Conservation (phyloP, 2,888 invertebrate genomes). For the Drosophila cognata region DNA sequence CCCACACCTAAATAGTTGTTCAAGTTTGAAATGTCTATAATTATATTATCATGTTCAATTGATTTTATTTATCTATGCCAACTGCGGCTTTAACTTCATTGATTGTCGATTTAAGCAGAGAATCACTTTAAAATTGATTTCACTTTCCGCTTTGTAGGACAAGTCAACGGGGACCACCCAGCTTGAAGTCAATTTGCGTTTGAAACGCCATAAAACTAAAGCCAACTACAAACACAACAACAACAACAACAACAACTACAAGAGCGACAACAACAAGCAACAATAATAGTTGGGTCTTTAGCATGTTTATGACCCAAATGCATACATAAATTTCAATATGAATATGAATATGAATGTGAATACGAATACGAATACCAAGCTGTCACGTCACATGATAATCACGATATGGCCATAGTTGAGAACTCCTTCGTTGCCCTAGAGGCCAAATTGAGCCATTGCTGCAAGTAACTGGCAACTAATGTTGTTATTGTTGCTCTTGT, state of each 20-base stretch:
- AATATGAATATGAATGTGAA: conserved; percentile 73
- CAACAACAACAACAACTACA: neutral
- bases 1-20: neutral
- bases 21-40: neutral
- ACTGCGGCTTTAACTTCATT: neutral
- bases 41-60: neutral
- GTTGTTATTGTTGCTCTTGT: conserved; percentile 10
- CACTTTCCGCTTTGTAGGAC: conserved; percentile 18
- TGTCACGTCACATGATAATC: conserved; percentile 84
- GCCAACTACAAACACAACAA: neutral
- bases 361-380: conserved; percentile 70
- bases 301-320: conserved; percentile 82
- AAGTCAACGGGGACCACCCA: conserved; percentile 22
- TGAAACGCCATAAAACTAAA: conserved; percentile 38
- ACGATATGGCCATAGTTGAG: conserved; percentile 50
- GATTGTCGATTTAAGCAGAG: neutral
- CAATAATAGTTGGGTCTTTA: conserved; percentile 21
- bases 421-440: conserved; percentile 26
- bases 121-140: conserved; percentile 16
- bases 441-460: conserved; percentile 77
- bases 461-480: conserved; percentile 38
- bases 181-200: conserved; percentile 53
- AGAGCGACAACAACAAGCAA: conserved; percentile 1
- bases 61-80: neutral
- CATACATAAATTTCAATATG: conserved; percentile 75